phyloP scores from a whole-genome alignment of 2,113 vertebrate genomes.

The Sphyrna mokarran region DNA sequence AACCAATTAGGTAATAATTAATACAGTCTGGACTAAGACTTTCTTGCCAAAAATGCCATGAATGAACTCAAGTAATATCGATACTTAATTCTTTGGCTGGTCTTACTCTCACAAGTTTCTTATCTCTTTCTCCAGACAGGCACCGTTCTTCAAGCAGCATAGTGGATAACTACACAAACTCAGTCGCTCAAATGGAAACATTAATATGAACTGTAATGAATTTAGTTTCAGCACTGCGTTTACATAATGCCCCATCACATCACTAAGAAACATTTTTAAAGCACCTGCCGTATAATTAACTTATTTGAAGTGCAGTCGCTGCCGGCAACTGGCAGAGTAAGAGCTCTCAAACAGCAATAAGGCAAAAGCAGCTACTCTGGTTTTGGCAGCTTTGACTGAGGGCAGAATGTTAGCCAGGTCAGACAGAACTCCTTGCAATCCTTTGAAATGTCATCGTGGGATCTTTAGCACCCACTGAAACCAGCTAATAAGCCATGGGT shows the following conservation, averaged over 20 bases:
- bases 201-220: background rate
- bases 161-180: background rate
- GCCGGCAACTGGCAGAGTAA: background rate
- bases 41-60: background rate
- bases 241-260: background rate
- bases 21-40: background rate
- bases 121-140: too few relatives aligned
- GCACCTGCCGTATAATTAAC: background rate
- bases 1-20: conserved; percentile 27
- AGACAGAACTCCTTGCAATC: background rate
- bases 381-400: background rate
- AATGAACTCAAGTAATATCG: background rate
- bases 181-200: background rate
- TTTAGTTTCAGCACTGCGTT: background rate
- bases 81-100: background rate
- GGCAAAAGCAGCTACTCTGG: background rate
- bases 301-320: background rate
- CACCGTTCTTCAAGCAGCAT: background rate
- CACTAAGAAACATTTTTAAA: background rate
- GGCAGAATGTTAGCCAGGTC: background rate
- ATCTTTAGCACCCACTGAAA: background rate
- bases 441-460: background rate
- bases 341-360: background rate
- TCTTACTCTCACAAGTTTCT: background rate
- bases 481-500: background rate